phyloP scores from a whole-genome alignment of 2,888 invertebrate genomes.

The Octodonta nipae region DNA sequence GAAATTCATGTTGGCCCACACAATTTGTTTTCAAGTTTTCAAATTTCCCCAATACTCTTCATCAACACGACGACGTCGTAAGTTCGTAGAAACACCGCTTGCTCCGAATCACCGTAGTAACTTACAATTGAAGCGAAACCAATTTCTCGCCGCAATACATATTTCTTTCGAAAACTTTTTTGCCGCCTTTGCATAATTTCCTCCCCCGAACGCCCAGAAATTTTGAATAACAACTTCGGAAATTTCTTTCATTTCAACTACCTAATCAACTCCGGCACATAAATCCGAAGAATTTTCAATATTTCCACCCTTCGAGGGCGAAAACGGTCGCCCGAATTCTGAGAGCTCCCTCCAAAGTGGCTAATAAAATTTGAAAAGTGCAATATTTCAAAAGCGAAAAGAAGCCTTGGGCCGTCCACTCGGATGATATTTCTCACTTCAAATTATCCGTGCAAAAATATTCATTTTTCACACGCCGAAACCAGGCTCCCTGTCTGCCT shows the following conservation, averaged over 20 bases:
- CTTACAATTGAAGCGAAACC: too few relatives aligned
- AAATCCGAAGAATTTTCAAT: background rate
- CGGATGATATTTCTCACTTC: background rate
- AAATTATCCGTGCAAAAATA: constrained; percentile 2
- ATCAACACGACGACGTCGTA: too few relatives aligned
- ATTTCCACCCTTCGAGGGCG: background rate
- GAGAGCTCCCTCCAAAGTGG: background rate
- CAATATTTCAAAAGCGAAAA: background rate
- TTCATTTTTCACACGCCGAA: constrained; percentile 2
- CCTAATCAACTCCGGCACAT: constrained; percentile 1
- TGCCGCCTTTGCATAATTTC: too few relatives aligned
- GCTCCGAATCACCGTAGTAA: too few relatives aligned
- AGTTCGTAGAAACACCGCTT: too few relatives aligned
- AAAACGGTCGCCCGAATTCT: constrained; percentile 1
- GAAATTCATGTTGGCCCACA: too few relatives aligned
- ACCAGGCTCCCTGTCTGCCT: too few relatives aligned
- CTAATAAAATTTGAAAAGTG: constrained; percentile 2
- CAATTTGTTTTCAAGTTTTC: too few relatives aligned
- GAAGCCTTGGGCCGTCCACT: background rate
- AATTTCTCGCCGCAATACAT: too few relatives aligned
- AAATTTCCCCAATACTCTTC: too few relatives aligned
- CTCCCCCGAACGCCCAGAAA: too few relatives aligned
- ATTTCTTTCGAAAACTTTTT: too few relatives aligned
- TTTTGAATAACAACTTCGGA: background rate
- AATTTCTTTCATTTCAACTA: background rate